Evolutionary conservation across 2,888 invertebrate species (phyloP).

Genomic region (Eucera pruinosa): DNA sequence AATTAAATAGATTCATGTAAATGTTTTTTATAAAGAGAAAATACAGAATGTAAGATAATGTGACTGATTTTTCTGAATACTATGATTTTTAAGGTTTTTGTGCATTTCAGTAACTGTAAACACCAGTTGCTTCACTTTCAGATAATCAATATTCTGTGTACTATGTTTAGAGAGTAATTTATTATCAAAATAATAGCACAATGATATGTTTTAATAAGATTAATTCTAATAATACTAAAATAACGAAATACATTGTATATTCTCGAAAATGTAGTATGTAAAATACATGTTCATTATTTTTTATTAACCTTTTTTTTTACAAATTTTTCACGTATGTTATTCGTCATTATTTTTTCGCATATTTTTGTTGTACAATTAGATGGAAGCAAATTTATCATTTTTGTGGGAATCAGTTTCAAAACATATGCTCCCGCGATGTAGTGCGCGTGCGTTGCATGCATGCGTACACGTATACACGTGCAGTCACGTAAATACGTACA

Average conservation of each 20-base stretch:
- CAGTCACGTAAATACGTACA: slow-evolving; percentile 15
- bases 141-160: neutral
- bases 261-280: neutral
- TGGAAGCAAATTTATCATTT: slow-evolving; percentile 4
- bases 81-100: neutral
- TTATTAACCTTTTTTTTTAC: slow-evolving; percentile 5
- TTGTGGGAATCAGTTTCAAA: slow-evolving; percentile 42
- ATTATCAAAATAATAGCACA: neutral
- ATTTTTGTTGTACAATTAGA: neutral
- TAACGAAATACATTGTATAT: neutral
- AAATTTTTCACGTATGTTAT: neutral
- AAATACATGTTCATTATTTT: neutral
- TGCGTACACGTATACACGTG: slow-evolving; percentile 34
- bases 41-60: neutral
- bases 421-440: slow-evolving; percentile 50
- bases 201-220: neutral
- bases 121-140: neutral
- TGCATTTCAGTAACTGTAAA: neutral
- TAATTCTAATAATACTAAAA: neutral
- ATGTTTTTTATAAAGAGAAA: neutral
- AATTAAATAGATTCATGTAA: neutral
- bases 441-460: slow-evolving; percentile 46
- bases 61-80: neutral
- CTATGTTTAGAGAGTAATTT: neutral
- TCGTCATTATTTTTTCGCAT: neutral